phyloP scores from a whole-genome alignment of 1,140 invertebrate genomes.

The Ceratina japonica region DNA sequence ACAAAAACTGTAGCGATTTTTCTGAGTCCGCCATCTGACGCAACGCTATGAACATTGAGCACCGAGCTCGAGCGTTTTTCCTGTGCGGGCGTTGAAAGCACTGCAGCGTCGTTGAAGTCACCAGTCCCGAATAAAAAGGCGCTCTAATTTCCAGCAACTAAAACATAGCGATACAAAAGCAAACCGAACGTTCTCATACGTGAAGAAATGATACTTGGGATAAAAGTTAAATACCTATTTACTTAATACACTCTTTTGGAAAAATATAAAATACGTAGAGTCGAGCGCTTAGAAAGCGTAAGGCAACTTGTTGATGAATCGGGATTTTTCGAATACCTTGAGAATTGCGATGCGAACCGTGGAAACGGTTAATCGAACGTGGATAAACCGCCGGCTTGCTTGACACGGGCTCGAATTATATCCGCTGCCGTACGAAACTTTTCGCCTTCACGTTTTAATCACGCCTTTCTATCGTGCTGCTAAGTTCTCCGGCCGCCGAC shows the following conservation, averaged over 20 bases:
- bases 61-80: neutral
- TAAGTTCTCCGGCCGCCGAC: slow-evolving; percentile 1
- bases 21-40: neutral
- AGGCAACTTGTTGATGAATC: too few species aligned
- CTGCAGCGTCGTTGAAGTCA: too few species aligned
- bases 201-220: neutral
- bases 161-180: neutral
- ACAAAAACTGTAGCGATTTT: neutral
- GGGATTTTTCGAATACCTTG: neutral
- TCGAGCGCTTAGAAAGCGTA: too few species aligned
- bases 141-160: neutral
- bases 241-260: too few species aligned
- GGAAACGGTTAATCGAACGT: slow-evolving; percentile 24
- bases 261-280: too few species aligned
- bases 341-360: neutral
- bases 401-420: slow-evolving; percentile 27
- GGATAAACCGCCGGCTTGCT: slow-evolving; percentile 18
- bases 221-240: too few species aligned
- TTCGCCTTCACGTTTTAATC: neutral
- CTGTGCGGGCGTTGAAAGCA: slow-evolving; percentile 8
- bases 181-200: slow-evolving; percentile 2
- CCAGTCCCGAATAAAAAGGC: too few species aligned
- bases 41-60: neutral
- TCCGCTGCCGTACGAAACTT: slow-evolving; percentile 9
- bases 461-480: slow-evolving; percentile 23